phyloP scores from a whole-genome alignment of 2,888 invertebrate species.

The Pecten maximus region DNA sequence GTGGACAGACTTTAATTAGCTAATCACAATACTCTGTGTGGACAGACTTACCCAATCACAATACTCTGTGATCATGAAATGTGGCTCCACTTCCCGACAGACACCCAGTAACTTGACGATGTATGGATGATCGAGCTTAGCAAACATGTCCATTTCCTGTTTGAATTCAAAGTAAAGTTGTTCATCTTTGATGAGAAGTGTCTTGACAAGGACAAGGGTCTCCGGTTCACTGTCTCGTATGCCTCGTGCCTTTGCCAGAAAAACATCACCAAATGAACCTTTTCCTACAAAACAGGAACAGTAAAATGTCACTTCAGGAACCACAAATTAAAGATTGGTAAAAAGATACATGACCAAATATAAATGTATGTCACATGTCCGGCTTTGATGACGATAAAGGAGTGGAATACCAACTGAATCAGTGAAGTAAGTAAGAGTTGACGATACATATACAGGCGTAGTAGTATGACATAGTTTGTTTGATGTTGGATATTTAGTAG shows the following conservation, averaged over 20 bases:
- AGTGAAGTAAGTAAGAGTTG: too few relatives aligned
- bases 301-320: neutral
- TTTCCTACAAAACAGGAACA: slow-evolving; percentile 85
- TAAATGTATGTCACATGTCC: too few relatives aligned
- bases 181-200: slow-evolving; percentile 79
- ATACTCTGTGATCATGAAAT: slow-evolving; percentile 94
- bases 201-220: slow-evolving; percentile 81
- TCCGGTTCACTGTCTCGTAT: slow-evolving; percentile 82
- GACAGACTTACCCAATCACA: slow-evolving; percentile 93
- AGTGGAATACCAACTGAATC: too few relatives aligned
- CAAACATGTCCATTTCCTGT: slow-evolving; percentile 93
- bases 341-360: too few relatives aligned
- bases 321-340: neutral
- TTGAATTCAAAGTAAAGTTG: slow-evolving; percentile 88
- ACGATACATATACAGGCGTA: too few relatives aligned
- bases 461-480: too few relatives aligned
- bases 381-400: too few relatives aligned
- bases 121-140: slow-evolving; percentile 91
- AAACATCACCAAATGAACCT: slow-evolving; percentile 96
- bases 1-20: too few relatives aligned
- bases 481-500: too few relatives aligned
- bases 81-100: slow-evolving; percentile 89
- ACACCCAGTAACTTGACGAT: slow-evolving; percentile 91
- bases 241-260: slow-evolving; percentile 87
- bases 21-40: too few relatives aligned